Evolutionary conservation across 1,140 invertebrate genomes (phyloP), one percentile per base, ranked within the genome.

Genomic region (Drosophila orosa): DNA sequence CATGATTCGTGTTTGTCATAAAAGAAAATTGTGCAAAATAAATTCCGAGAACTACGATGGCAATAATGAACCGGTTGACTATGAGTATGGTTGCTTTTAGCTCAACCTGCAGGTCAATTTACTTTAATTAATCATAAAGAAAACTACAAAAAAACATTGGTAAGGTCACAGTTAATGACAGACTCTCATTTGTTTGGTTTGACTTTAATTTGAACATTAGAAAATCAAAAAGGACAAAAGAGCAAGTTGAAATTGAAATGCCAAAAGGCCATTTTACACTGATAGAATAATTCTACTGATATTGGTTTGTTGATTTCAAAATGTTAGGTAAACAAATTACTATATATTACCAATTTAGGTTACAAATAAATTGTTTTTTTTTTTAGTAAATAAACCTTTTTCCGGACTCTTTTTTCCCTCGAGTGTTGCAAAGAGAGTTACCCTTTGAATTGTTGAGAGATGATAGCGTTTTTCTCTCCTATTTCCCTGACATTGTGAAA

Each of bases 51-150:
- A 80, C 57, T 7, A 33, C 19, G 9, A n/a, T 19, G 60, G 45
- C 24, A 48, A 45, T 24, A 13, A 3, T 45, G 44, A 25, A 50
- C 47, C 47, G 47, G 48, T 52, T 52, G 29, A 15, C 17, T 50
- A 71, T 58, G 62, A 55, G 73, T 71, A 73, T 61, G 59, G 33
- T 19, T 54, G 29, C 50, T 54, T 54, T 62, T 25, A 25, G 74
- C 69, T 22, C 29, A 52, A 52, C 29, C 50, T 22, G 78, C 60
- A 54, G 78, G 78, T 80, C 78, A 80, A 80, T 80, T 80, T 80
- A 44, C 48, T 72, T 80, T 80, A 80, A 80, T 80, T 80, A 80
- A 80, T 72, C 78, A 62, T 76, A 45, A 9, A 72, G 76, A 35
- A 44, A 68, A 58, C 58, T 76, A 45, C 22, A 72, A 80, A 35